Evolutionary conservation across 1,140 invertebrate genomes (phyloP).

Genomic region (Cotesia vestalis): DNA sequence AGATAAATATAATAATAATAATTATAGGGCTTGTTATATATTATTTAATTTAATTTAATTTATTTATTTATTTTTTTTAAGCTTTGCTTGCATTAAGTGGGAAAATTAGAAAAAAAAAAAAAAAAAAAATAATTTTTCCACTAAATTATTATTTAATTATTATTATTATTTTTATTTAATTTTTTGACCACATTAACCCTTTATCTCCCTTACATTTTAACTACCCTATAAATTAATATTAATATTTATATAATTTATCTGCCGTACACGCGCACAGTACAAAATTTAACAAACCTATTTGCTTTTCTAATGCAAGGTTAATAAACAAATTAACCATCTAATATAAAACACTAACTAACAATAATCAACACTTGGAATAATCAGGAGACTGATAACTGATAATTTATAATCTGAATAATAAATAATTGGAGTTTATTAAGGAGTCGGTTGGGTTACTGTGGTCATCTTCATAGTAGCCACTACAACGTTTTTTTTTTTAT

Average conservation of each 20-base stretch:
- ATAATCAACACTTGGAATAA: no score
- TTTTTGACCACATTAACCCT: conserved; percentile 64
- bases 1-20: not conserved
- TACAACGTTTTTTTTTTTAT: conserved; percentile 50
- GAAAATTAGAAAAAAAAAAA: not conserved
- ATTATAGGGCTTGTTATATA: not conserved
- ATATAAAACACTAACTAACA: no score
- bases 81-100: not conserved
- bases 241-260: conserved; percentile 46
- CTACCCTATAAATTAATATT: conserved; percentile 47
- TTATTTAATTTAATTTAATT: conserved; percentile 19
- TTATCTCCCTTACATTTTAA: conserved; percentile 51
- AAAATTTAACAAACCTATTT: conserved; percentile 16
- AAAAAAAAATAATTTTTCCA: not conserved
- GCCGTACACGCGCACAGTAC: conserved; percentile 59
- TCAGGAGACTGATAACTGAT: no score
- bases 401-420: not conserved
- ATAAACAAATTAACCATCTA: no score
- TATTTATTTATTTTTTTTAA: not conserved
- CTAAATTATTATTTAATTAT: not conserved
- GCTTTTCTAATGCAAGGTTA: not conserved
- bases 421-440: conserved; percentile 35
- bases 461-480: conserved; percentile 62
- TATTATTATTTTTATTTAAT: conserved; percentile 41
- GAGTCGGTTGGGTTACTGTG: conserved; percentile 66